Evolutionary conservation across 2,113 vertebrate species (phyloP), one percentile per base, ranked within the genome.

Genomic region (Oryzias curvinotus): DNA sequence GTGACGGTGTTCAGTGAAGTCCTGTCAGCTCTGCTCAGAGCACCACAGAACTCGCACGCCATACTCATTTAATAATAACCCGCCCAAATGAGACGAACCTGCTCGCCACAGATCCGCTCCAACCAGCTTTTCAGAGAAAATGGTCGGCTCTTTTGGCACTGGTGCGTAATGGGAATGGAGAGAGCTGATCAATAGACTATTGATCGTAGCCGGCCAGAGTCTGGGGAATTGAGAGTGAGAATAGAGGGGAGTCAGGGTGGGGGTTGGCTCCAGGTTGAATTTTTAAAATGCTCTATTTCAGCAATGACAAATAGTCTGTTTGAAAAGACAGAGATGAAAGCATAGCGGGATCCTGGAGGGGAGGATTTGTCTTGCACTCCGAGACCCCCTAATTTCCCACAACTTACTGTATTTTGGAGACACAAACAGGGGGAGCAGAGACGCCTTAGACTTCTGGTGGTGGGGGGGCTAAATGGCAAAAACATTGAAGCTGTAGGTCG

Each of bases 171-270:
- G 87, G 91, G 88, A 90, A 92, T 91, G 90, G 90, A 90, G 92
- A 86, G 90, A 90, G 87, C 67, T 90, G 91, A 93, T 93, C 92
- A 85, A 93, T 93, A 93, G 75, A 71, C 71, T 92, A 93, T 93
- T 90, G 92, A 93, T 93, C 67, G 74, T 62, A 74, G 89, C 89
- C 77, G 90, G 91, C 85, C 80, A 85, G 88, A 86, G 89, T 91
- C 90, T 88, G 84, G 90, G 85, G 91, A 90, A 92, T 91, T 90
- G 90, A 91, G 90, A 90, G 90, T 88, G 89, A 91, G 88, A 88
- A 90, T 83, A 84, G 76, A 83, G 72, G 81, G 83, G 83, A 83
- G 82, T 83, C 60, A 57, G 82, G 84, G 85, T 87, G 89, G 88
- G 89, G 85, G 89, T 83, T 86, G 87, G 87, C 78, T 90, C 85